Conservation (phyloP, 37 sponge, comb jelly and placozoan species). For the Spongilla lacustris region DNA sequence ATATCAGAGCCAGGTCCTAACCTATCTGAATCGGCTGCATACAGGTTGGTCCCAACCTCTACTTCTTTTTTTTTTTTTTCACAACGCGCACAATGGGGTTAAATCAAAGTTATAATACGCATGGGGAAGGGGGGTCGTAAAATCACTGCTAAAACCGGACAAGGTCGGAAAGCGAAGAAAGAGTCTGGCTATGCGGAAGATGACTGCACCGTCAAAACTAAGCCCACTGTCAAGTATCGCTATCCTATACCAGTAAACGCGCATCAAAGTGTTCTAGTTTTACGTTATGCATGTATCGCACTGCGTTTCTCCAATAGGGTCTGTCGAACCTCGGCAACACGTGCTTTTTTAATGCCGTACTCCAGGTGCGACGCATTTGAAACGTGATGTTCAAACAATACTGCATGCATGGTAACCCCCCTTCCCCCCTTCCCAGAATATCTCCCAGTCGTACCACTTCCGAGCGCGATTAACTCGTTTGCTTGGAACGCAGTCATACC, state of each 20-base stretch:
- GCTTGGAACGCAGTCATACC: constrained; percentile 3
- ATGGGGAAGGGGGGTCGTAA: not conserved
- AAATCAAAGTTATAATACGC: too few relatives aligned
- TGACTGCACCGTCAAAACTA: too few relatives aligned
- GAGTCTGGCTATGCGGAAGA: too few relatives aligned
- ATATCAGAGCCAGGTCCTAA: not conserved
- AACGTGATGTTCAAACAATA: not conserved
- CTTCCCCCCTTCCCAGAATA: not conserved
- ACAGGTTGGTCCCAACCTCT: too few relatives aligned
- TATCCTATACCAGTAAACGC: constrained; percentile 17
- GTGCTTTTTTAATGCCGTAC: constrained; percentile 88
- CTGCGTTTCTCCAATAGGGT: constrained; percentile 48
- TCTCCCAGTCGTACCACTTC: constrained; percentile 49
- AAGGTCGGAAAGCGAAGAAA: not conserved
- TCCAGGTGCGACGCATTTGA: constrained; percentile 52
- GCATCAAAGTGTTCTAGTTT: too few relatives aligned
- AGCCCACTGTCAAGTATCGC: not conserved
- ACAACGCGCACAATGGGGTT: too few relatives aligned
- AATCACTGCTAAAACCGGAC: not conserved
- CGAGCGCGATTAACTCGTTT: constrained; percentile 2
- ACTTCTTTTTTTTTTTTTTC: too few relatives aligned
- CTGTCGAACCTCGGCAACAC: constrained; percentile 84
- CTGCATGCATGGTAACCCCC: not conserved
- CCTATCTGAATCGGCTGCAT: constrained; percentile 14
- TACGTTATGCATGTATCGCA: not conserved